Conservation (phyloP, 2,113 vertebrate genomes). For the Deroptyus accipitrinus region DNA sequence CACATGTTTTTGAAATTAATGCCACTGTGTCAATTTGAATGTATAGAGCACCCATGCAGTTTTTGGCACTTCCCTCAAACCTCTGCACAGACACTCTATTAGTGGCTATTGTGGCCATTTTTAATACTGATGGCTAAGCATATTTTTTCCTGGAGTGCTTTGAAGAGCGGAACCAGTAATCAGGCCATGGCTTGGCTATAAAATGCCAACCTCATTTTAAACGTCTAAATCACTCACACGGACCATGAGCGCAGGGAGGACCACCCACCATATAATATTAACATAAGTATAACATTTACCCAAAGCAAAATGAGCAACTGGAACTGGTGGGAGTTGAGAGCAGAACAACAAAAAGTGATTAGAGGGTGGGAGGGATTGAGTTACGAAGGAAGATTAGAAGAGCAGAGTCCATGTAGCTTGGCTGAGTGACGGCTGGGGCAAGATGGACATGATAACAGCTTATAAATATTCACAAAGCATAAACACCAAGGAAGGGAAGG, state of each 20-base stretch:
- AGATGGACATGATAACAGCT: slow-evolving; percentile 48
- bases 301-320: slow-evolving; percentile 9
- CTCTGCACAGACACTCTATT: slow-evolving; percentile 10
- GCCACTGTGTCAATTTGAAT: not conserved
- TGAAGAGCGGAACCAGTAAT: slow-evolving; percentile 46
- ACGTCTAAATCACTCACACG: slow-evolving; percentile 41
- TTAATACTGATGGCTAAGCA: slow-evolving; percentile 38
- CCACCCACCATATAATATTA: slow-evolving; percentile 58
- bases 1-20: not conserved
- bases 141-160: slow-evolving; percentile 25
- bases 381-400: slow-evolving; percentile 29
- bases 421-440: not conserved
- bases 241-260: slow-evolving; percentile 7
- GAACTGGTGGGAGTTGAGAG: not conserved
- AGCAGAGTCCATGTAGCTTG: not conserved
- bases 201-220: slow-evolving; percentile 37
- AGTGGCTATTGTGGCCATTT: slow-evolving; percentile 2
- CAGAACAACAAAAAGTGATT: slow-evolving; percentile 27
- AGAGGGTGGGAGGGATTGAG: slow-evolving; percentile 26
- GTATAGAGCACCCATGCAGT: not conserved
- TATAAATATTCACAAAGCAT: slow-evolving; percentile 62
- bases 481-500: slow-evolving; percentile 43
- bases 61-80: not conserved
- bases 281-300: slow-evolving; percentile 12
- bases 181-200: slow-evolving; percentile 54